A percentile compares a stretch with the other conserved stretches of the same genome.
Conservation (phyloP, 2,113 vertebrate genomes). For the Phoenicopterus ruber region DNA sequence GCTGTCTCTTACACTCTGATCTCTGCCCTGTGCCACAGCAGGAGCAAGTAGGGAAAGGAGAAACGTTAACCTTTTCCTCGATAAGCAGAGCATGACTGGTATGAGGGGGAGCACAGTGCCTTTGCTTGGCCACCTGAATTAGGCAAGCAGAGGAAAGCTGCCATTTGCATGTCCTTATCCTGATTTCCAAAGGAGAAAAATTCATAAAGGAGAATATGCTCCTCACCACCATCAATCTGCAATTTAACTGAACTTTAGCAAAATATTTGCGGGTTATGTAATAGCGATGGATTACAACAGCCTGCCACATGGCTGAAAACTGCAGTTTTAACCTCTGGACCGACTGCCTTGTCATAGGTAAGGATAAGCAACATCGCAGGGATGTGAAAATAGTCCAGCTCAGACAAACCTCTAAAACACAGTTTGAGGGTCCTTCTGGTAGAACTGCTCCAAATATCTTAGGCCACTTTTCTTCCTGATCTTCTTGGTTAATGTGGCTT, state of each 20-base stretch:
- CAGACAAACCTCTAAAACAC: neutral
- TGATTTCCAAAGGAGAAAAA: neutral
- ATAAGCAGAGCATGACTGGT: neutral
- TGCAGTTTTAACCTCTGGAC: slow-evolving; percentile 33
- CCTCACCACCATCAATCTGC: neutral
- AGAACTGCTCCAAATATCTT: neutral
- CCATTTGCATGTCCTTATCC: neutral
- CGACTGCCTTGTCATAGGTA: neutral
- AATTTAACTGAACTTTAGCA: slow-evolving; percentile 48
- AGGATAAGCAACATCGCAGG: neutral
- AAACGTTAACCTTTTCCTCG: neutral
- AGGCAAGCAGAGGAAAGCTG: neutral
- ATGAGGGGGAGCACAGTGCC: neutral
- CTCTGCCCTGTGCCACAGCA: neutral
- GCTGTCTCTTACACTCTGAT: neutral
- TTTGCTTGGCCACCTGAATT: neutral
- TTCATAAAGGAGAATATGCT: neutral
- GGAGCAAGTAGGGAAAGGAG: neutral
- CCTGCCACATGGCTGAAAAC: slow-evolving; percentile 1
- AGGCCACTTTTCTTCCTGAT: neutral
- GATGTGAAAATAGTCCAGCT: neutral
- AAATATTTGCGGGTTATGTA: slow-evolving; percentile 54
- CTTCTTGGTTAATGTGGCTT: neutral
- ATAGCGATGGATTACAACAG: slow-evolving; percentile 18
- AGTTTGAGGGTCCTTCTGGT: neutral